Conservation (phyloP, 2,113 vertebrate species). For the Picathartes gymnocephalus region DNA sequence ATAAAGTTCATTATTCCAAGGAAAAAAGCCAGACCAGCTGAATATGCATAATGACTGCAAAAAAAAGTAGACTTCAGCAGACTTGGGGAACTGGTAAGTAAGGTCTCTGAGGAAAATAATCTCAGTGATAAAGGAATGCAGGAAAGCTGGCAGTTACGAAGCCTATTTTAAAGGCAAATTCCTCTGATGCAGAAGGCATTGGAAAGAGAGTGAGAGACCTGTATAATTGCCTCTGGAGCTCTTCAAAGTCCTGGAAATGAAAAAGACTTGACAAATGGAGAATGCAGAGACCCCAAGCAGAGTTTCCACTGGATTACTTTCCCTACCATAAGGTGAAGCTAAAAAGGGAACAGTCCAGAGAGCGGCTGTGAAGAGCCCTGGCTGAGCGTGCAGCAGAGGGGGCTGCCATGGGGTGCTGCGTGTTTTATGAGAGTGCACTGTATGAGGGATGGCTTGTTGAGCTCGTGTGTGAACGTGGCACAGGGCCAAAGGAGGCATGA, state of each 20-base stretch:
- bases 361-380: background rate
- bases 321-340: background rate
- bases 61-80: conserved; percentile 26
- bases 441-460: background rate
- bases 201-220: conserved; percentile 15
- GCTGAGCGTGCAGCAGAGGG: background rate
- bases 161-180: conserved; percentile 61
- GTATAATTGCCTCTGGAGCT: background rate
- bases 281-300: conserved; percentile 39
- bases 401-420: background rate
- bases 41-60: conserved; percentile 21
- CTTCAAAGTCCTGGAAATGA: conserved; percentile 22
- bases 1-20: conserved; percentile 31
- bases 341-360: background rate
- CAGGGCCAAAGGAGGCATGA: background rate
- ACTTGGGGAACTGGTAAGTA: conserved; percentile 46
- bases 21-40: background rate
- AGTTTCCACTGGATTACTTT: background rate
- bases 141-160: conserved; percentile 39
- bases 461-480: background rate
- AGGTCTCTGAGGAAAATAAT: conserved; percentile 43
- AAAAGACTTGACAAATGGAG: conserved; percentile 28
- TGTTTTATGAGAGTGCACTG: background rate
- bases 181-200: conserved; percentile 43
- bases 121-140: conserved; percentile 46